These are phyloP conservation scores for Encarsia formosa DNA, from an alignment of 2,888 invertebrate species.

Conservation along the genomic window DNA sequence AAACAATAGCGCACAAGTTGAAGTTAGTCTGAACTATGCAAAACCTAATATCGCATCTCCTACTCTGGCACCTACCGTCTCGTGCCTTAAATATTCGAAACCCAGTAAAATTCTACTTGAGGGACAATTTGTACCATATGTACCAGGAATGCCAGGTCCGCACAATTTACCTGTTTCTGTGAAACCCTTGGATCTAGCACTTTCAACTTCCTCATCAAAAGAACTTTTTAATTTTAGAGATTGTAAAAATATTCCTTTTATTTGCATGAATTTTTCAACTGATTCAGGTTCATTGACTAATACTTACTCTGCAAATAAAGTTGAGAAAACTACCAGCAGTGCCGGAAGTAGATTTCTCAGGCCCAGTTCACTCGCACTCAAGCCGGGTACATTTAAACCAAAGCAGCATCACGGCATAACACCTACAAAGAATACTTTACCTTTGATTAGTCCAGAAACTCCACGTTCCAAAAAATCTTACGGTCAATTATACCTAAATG, in stretches of 20 bases:
- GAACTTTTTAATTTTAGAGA: too few species aligned
- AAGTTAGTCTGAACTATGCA: conserved; percentile 57
- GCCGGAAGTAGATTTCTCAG: conserved; percentile 65
- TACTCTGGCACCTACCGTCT: background rate
- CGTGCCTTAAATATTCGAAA: conserved; percentile 38
- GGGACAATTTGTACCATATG: conserved; percentile 77
- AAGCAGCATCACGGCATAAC: conserved; percentile 80
- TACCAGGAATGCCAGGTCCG: conserved; percentile 85
- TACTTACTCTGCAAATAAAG: background rate
- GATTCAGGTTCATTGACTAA: background rate
- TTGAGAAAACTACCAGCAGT: conserved; percentile 33
- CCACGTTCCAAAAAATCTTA: conserved; percentile 86
- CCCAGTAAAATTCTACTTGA: conserved; percentile 61
- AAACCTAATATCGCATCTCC: conserved; percentile 53
- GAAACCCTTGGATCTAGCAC: background rate
- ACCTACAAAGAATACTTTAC: conserved; percentile 76
- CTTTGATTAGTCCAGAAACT: conserved; percentile 86
- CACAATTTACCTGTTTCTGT: conserved; percentile 53
- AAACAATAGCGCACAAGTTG: conserved; percentile 44
- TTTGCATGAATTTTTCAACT: too few species aligned
- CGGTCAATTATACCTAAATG: conserved; percentile 83
- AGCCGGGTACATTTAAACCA: conserved; percentile 77
- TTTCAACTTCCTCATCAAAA: too few species aligned
- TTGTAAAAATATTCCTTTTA: too few species aligned
- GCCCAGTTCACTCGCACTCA: conserved; percentile 77